Evolutionary conservation across 1,140 invertebrate species (phyloP).

Genomic region (Drosophila sucinea): DNA sequence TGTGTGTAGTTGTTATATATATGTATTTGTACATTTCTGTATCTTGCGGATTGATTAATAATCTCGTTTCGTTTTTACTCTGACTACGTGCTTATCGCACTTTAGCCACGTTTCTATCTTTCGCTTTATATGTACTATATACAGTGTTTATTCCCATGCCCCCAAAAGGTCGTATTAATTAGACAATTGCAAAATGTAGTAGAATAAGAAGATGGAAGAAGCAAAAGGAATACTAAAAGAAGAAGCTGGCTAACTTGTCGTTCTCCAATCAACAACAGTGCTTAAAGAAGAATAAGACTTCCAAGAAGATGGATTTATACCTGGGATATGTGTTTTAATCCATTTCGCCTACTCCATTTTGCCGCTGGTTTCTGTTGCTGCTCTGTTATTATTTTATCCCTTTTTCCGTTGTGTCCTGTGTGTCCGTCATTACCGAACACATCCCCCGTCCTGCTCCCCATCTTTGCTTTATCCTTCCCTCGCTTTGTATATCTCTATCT

Average conservation of each 20-base stretch:
- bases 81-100: constrained; percentile 77
- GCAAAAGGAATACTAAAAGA: not conserved
- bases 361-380: constrained; percentile 25
- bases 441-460: constrained; percentile 8
- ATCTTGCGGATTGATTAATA: constrained; percentile 80
- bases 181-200: constrained; percentile 59
- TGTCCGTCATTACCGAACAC: constrained; percentile 48
- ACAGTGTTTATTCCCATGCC: constrained; percentile 18
- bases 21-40: constrained; percentile 37
- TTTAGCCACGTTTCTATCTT: constrained; percentile 72
- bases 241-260: constrained; percentile 1
- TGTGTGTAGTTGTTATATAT: not conserved
- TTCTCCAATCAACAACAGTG: not conserved
- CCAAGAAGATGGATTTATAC: constrained; percentile 48
- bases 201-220: not conserved
- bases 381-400: constrained; percentile 78
- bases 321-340: constrained; percentile 66
- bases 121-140: constrained; percentile 36
- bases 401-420: constrained; percentile 68
- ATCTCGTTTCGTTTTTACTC: constrained; percentile 72
- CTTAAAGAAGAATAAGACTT: constrained; percentile 2
- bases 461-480: constrained; percentile 30
- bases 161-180: constrained; percentile 72
- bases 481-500: constrained; percentile 10
- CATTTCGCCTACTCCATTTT: constrained; percentile 55